Conservation (phyloP, 92 coral and sea anemone genomes). For the Pocillopora meandrina region DNA sequence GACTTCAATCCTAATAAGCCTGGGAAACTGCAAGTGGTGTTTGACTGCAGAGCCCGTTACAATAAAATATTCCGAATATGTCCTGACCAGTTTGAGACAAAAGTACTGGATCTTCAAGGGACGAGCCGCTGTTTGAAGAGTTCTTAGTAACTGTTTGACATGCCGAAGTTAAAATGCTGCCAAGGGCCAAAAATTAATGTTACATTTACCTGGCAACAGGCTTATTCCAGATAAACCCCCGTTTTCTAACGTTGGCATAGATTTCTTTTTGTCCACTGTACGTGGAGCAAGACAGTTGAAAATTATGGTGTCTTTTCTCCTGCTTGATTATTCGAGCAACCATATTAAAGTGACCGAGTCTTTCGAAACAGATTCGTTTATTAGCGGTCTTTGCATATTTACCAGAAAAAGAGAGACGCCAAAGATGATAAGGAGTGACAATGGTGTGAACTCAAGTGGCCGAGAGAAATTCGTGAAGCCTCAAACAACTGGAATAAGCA, state of each 20-base stretch:
- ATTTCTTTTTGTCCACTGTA: too few species aligned
- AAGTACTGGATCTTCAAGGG: constrained; percentile 36
- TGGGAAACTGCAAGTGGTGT: too few species aligned
- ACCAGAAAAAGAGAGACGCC: constrained; percentile 34
- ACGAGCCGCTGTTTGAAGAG: constrained; percentile 47
- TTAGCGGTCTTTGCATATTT: constrained; percentile 36
- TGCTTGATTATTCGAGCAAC: constrained; percentile 34
- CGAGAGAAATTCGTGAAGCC: constrained; percentile 35
- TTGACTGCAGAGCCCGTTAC: too few species aligned
- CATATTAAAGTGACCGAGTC: constrained; percentile 46
- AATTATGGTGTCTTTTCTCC: constrained; percentile 33
- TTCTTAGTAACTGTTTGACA: not conserved
- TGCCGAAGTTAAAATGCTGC: too few species aligned
- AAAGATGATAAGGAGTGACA: constrained; percentile 40
- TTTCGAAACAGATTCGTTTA: constrained; percentile 40
- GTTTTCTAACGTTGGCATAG: too few species aligned
- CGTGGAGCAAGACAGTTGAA: too few species aligned
- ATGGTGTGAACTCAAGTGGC: not conserved
- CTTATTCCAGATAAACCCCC: too few species aligned
- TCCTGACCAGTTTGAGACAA: constrained; percentile 7
- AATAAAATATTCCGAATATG: constrained; percentile 39
- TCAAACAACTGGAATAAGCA: constrained; percentile 18
- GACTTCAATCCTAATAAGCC: too few species aligned
- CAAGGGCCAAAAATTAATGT: too few species aligned
- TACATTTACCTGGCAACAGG: too few species aligned